A percentile compares a stretch with the other conserved stretches of the same genome.
These are phyloP conservation scores for Ibycter americanus DNA, from an alignment of 2,797 vertebrate species.

Conservation along the genomic window DNA sequence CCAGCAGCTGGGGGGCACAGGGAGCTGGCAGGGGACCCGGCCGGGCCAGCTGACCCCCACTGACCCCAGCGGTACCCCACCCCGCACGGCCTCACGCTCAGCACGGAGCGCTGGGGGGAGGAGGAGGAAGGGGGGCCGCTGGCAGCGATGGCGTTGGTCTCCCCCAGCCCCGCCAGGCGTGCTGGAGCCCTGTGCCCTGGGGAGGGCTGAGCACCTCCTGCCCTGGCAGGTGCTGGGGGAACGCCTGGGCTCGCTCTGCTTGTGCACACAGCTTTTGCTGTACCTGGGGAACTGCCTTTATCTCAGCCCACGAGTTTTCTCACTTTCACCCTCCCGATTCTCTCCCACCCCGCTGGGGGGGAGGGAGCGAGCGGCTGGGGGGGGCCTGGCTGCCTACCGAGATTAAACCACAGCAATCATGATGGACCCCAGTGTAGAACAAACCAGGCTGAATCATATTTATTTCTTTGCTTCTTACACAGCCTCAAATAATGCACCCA, in stretches of 20 bases:
- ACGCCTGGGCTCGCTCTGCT: background rate
- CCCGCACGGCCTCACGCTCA: accelerated
- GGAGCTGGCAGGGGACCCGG: background rate
- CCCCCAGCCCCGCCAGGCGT: accelerated
- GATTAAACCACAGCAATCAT: background rate
- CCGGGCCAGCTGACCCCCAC: background rate
- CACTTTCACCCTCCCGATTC: background rate
- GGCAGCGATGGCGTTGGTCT: accelerated
- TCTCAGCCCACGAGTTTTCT: accelerated
- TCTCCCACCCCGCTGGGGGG: background rate
- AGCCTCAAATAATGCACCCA: background rate
- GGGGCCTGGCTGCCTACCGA: accelerated
- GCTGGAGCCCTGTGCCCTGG: background rate
- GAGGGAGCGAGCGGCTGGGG: accelerated
- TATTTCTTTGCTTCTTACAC: background rate
- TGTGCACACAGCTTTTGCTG: background rate
- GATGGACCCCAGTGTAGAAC: background rate
- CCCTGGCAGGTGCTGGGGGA: background rate
- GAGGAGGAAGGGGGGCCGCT: background rate
- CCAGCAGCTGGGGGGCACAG: background rate
- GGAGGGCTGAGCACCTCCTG: background rate
- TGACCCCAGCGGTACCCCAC: background rate
- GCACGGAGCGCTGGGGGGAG: background rate
- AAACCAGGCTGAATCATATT: background rate
- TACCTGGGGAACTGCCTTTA: background rate